Base-by-base conservation (phyloP, 2,888 invertebrate species). In the Eupeodes luniger region DNA sequence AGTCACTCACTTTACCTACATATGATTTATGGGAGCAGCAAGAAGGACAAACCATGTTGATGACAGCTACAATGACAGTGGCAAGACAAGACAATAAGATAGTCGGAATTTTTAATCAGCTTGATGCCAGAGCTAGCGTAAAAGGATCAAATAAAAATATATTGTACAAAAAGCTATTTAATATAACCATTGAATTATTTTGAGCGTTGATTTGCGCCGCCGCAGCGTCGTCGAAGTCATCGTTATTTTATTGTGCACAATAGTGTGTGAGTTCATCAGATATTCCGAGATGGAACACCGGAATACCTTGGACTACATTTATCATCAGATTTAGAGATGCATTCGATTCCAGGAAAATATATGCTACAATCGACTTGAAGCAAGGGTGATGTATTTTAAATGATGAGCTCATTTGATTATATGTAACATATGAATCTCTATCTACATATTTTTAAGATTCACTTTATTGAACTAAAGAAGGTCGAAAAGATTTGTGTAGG, bases 241-340 rank as follows among this genome's bases (percentile, higher is more conserved):
- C 2, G 27, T 40, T 9, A 9, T 40, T 40, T 40, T 40, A 34
- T 49, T 59, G 74, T 59, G 16, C 19, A 16, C 9, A 14, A 14
- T 59, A 57, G 44, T 57, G 57, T 81, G 75, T 79, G 79, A 82
- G 83, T 61, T 75, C 75, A 79, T 82, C 78, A 69, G 70, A 62
- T 79, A 76, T 70, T 83, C 64, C 66, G 76, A 59, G 77, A 72
- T 66, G 81, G 69, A 70, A 80, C 16, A 76, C 79, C 79, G 61
- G 83, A 87, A 64, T 55, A 79, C 86, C 86, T 87, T 87, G 86
- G 53, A 76, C 83, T 83, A 87, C 83, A 79, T 86, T 47, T 61
- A 47, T 62, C 69, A 66, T 57, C 64, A 61, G 49, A 81, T 82
- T 70, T 83, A 76, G 79, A 87, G 83, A 80, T 87, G 83, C 55